phyloP scores from a whole-genome alignment of 2,888 invertebrate genomes.

The Conomelus anceps region DNA sequence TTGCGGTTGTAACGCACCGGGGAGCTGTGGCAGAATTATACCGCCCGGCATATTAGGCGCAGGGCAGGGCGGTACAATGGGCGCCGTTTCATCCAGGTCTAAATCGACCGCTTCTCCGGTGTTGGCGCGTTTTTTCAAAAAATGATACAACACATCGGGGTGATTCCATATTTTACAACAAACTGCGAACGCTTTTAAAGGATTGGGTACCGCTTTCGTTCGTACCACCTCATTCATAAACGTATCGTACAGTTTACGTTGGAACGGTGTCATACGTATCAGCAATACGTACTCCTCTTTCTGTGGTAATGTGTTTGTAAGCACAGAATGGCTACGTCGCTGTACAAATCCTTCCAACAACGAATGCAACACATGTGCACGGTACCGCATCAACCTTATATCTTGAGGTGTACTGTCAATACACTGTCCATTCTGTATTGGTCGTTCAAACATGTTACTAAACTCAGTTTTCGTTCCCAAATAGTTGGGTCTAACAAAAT shows the following conservation, averaged over 20 bases:
- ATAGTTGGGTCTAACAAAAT: constrained; percentile 96
- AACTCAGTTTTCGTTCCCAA: constrained; percentile 95
- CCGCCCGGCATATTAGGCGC: neutral
- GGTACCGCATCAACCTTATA: constrained; percentile 84
- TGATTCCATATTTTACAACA: constrained; percentile 99
- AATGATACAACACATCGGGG: constrained; percentile 85
- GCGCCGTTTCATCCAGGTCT: constrained; percentile 71
- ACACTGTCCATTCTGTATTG: constrained; percentile 97
- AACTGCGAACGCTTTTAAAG: constrained; percentile 94
- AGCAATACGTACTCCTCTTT: constrained; percentile 93
- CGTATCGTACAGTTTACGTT: constrained; percentile 81
- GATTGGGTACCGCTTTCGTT: constrained; percentile 83
- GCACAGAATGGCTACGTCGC: constrained; percentile 83
- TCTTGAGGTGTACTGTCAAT: constrained; percentile 94
- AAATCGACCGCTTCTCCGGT: constrained; percentile 68
- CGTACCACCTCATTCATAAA: constrained; percentile 91
- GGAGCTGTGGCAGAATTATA: neutral
- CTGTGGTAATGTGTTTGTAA: constrained; percentile 85
- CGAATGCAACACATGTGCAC: constrained; percentile 93
- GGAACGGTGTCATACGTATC: constrained; percentile 82
- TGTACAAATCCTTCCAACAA: constrained; percentile 94
- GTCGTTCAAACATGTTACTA: constrained; percentile 96
- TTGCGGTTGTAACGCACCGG: constrained; percentile 27
- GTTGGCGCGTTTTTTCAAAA: constrained; percentile 71
- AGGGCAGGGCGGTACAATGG: constrained; percentile 42